phyloP scores from a whole-genome alignment of 2,888 invertebrate species.

The Reticulitermes lucifugus region DNA sequence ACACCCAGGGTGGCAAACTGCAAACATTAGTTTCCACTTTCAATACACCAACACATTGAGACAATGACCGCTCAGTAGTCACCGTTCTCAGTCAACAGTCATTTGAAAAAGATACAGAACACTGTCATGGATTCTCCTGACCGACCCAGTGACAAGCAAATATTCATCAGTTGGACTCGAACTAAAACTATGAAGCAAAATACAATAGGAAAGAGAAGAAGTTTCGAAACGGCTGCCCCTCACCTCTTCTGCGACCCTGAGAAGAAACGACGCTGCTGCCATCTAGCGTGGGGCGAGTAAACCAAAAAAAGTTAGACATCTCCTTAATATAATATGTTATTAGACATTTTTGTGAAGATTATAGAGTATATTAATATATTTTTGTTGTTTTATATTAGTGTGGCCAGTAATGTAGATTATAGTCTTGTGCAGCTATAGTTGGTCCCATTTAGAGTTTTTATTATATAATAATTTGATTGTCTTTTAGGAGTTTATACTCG shows the following conservation, averaged over 20 bases:
- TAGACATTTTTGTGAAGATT: constrained; percentile 51
- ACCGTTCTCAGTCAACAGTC: too few species aligned
- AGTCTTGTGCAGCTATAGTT: constrained; percentile 45
- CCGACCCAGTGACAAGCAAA: constrained; percentile 11
- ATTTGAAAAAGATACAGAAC: too few species aligned
- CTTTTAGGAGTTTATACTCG: constrained; percentile 45
- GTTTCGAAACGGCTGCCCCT: constrained; percentile 46
- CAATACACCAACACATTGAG: too few species aligned
- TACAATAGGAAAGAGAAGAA: constrained; percentile 46
- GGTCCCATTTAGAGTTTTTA: constrained; percentile 18
- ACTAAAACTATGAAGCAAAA: constrained; percentile 42
- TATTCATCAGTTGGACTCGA: constrained; percentile 4
- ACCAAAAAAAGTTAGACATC: constrained; percentile 52
- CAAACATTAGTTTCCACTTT: too few species aligned
- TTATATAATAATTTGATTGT: constrained; percentile 40
- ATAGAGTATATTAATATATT: constrained; percentile 48
- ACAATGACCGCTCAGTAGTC: too few species aligned
- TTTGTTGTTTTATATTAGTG: constrained; percentile 48
- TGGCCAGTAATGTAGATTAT: constrained; percentile 47
- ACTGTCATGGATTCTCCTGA: too few species aligned
- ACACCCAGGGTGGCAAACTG: too few species aligned
- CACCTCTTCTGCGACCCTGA: constrained; percentile 34
- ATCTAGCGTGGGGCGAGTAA: constrained; percentile 53
- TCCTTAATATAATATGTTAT: constrained; percentile 50
- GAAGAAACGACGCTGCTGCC: constrained; percentile 51